Conservation (phyloP, 37 sponge, comb jelly and placozoan genomes). For the Ianthella basta region DNA sequence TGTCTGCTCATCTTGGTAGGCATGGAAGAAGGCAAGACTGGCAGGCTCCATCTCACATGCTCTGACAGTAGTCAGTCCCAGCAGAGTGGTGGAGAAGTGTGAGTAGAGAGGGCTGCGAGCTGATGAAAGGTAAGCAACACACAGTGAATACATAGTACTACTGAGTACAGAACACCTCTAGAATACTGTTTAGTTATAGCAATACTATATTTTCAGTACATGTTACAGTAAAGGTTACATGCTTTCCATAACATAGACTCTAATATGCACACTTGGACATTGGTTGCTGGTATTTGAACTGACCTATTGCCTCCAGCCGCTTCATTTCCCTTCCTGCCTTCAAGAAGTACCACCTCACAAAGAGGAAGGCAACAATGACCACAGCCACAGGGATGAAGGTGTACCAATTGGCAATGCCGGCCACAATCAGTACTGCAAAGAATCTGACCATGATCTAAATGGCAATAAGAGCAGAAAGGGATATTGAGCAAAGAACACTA, state of each 20-base stretch:
- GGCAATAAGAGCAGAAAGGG: too few relatives aligned
- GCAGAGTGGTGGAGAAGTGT: slow-evolving; percentile 34
- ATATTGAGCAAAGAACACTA: too few relatives aligned
- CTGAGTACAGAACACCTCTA: too few relatives aligned
- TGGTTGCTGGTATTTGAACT: too few relatives aligned
- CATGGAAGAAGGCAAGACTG: slow-evolving; percentile 12
- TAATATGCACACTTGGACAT: too few relatives aligned
- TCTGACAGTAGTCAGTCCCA: slow-evolving; percentile 42
- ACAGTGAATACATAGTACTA: neutral
- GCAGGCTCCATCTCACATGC: slow-evolving; percentile 25
- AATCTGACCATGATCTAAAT: slow-evolving; percentile 54
- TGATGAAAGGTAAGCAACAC: too few relatives aligned
- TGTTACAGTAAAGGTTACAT: too few relatives aligned
- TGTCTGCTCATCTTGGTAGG: slow-evolving; percentile 37
- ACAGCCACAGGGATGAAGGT: slow-evolving; percentile 51
- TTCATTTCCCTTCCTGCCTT: slow-evolving; percentile 69
- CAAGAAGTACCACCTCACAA: slow-evolving; percentile 67
- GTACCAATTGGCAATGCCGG: slow-evolving; percentile 56
- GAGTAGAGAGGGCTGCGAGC: slow-evolving; percentile 45
- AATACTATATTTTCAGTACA: too few relatives aligned
- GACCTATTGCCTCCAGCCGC: slow-evolving; percentile 81
- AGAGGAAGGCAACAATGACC: slow-evolving; percentile 43
- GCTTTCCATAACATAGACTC: too few relatives aligned
- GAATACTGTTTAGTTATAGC: too few relatives aligned
- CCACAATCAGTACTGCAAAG: slow-evolving; percentile 51